phyloP scores from a whole-genome alignment of 1,140 invertebrate genomes.

The Chlorops oryzae region DNA sequence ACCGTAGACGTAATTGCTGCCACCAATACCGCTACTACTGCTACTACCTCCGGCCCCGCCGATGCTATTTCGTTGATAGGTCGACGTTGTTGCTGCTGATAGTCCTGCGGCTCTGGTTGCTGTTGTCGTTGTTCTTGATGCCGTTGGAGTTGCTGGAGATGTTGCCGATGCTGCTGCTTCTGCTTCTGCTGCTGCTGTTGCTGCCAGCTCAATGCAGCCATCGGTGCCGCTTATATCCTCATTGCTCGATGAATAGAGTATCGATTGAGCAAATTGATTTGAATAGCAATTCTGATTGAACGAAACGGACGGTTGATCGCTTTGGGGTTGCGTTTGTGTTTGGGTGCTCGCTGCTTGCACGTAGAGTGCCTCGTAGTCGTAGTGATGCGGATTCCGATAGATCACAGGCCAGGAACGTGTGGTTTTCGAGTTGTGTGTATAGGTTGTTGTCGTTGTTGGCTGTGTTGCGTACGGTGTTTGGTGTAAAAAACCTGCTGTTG shows the following conservation, averaged over 20 bases:
- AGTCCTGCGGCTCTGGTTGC: background rate
- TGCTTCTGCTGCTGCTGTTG: too few species aligned
- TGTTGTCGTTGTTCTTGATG: background rate
- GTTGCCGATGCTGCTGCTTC: too few species aligned
- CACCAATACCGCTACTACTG: slow-evolving; percentile 13
- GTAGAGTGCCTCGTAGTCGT: slow-evolving; percentile 45
- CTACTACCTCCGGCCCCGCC: slow-evolving; percentile 20
- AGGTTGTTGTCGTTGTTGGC: slow-evolving; percentile 23
- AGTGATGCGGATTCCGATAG: slow-evolving; percentile 44
- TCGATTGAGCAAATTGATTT: slow-evolving; percentile 44
- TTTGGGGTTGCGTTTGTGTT: slow-evolving; percentile 8
- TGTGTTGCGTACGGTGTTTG: background rate
- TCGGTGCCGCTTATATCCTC: slow-evolving; percentile 26
- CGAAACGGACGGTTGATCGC: slow-evolving; percentile 5
- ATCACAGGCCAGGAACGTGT: slow-evolving; percentile 47
- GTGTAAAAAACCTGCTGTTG: too few species aligned
- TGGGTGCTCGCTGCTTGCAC: slow-evolving; percentile 21
- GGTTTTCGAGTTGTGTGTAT: slow-evolving; percentile 43
- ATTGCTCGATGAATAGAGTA: slow-evolving; percentile 43
- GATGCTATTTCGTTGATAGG: too few species aligned
- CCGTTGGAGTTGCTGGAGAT: too few species aligned
- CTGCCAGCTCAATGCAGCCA: slow-evolving; percentile 8
- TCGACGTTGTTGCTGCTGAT: too few species aligned
- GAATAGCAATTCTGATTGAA: slow-evolving; percentile 45
- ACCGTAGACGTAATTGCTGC: slow-evolving; percentile 11